Evolutionary conservation across 2,113 vertebrate genomes (phyloP), one percentile per base, ranked within the genome.

Genomic region (Amblyornis subalaris): DNA sequence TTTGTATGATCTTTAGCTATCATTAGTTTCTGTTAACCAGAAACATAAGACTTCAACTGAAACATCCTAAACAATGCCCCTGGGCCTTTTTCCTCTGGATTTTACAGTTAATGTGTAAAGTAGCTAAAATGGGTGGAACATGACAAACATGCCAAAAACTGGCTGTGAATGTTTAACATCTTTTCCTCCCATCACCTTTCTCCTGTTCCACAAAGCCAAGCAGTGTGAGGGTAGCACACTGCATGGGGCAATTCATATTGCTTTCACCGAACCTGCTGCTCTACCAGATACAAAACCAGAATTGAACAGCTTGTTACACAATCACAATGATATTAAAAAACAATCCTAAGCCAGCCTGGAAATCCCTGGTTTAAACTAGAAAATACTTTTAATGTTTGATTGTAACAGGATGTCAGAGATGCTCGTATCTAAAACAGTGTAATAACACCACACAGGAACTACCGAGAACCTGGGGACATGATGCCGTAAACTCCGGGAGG

Each of bases 401-500:
- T 60, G 54, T 12, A 38, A 62, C 48, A 69, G 40, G 42, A 48
- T 12, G 24, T 35, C 42, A 67, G 79, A 77, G 48, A 74, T 26
- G 23, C 50, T 79, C 9, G 0, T 47, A 58, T 19, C 17, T 65
- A 50, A 48, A 85, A 31, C 51, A 48, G n/a, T 22, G 12, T 19
- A 64, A 2, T 7, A 54, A 4, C n/a, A 54, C 8, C n/a, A 58
- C 2, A 26, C 9, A 40, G 70, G 64, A 67, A 57, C 10, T n/a
- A 44, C 42, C 8, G 6, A 58, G 70, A 58, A 76, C 9, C 35
- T 22, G 61, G 15, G 42, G 62, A 45, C 0, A 3, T 1, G 6
- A 33, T 7, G 57, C 71, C 31, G 7, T 18, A 18, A 35, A 8
- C 0, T 0, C 44, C 0, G 8, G 31, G 64, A 76, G 69, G 14